Conservation (phyloP, 2,888 invertebrate genomes). For the Escarpia spicata region DNA sequence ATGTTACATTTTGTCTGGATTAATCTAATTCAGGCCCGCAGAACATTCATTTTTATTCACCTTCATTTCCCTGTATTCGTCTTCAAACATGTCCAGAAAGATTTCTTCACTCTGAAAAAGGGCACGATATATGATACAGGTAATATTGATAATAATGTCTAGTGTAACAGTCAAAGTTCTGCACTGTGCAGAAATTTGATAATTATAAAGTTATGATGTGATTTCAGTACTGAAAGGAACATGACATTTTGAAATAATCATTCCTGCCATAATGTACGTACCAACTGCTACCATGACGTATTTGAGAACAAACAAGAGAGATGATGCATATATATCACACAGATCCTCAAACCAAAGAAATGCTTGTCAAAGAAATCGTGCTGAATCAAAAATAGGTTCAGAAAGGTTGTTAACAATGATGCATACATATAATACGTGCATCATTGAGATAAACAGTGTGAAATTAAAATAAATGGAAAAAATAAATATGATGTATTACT, state of each 20-base stretch:
- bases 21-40: neutral
- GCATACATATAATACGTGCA: too few relatives aligned
- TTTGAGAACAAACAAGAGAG: neutral
- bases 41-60: slow-evolving; percentile 46
- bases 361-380: too few relatives aligned
- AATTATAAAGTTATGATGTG: neutral
- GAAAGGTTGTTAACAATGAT: too few relatives aligned
- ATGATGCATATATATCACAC: too few relatives aligned
- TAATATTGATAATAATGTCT: neutral
- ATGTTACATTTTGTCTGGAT: neutral
- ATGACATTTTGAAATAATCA: neutral
- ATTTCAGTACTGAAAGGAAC: neutral
- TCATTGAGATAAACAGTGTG: too few relatives aligned
- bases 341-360: too few relatives aligned
- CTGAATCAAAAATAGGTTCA: too few relatives aligned
- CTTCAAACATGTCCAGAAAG: slow-evolving; percentile 98
- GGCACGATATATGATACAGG: neutral
- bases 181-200: neutral
- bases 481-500: too few relatives aligned
- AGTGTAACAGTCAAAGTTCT: neutral
- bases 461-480: too few relatives aligned
- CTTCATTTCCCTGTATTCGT: slow-evolving; percentile 94
- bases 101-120: slow-evolving; percentile 86
- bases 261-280: neutral
- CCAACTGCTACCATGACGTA: neutral